phyloP scores from a whole-genome alignment of 2,113 vertebrate species.

The Serilophus lunatus region DNA sequence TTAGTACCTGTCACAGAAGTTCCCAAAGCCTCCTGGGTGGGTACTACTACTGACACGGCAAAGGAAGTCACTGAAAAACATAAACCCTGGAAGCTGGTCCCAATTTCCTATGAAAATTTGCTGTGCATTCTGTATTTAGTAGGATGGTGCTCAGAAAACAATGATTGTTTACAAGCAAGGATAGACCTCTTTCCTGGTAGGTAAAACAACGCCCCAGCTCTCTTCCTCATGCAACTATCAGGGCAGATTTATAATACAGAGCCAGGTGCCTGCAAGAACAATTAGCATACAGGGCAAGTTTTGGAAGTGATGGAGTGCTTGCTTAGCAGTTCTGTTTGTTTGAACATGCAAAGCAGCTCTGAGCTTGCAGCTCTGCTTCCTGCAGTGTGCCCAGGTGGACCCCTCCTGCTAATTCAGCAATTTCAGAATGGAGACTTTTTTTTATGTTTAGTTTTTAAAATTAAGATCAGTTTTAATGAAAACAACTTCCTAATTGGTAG shows the following conservation, averaged over 20 bases:
- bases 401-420: neutral
- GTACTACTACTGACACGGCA: neutral
- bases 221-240: rapidly evolving
- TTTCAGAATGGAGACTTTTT: neutral
- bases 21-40: neutral
- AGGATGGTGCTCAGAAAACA: neutral
- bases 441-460: neutral
- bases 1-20: neutral
- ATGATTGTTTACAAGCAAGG: neutral
- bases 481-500: neutral
- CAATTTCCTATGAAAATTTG: neutral
- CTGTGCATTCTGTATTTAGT: neutral
- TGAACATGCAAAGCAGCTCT: neutral
- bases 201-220: neutral
- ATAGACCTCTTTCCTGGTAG: neutral
- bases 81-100: neutral
- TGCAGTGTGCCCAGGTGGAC: neutral
- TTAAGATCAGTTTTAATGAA: neutral
- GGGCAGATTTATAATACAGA: neutral
- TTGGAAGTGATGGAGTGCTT: neutral
- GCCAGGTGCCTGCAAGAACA: neutral
- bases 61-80: neutral
- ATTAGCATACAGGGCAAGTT: neutral
- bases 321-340: neutral
- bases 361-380: neutral